Conservation (phyloP, 2,113 vertebrate species). For the Crotalus viridis region DNA sequence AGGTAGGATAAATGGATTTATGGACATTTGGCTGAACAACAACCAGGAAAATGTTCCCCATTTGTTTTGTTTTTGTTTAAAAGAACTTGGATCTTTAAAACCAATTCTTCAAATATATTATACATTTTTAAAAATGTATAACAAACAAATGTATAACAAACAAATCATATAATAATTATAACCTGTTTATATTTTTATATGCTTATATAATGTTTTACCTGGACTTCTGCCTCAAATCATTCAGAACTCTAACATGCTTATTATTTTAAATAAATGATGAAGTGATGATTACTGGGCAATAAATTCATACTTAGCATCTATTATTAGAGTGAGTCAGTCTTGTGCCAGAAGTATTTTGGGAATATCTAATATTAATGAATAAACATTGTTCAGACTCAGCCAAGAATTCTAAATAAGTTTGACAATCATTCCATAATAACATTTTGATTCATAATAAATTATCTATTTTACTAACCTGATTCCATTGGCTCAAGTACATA, state of each 20-base stretch:
- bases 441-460: conserved; percentile 56
- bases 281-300: conserved; percentile 51
- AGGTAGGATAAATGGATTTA: neutral
- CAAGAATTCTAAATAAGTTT: conserved; percentile 58
- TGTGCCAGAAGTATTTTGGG: conserved; percentile 62
- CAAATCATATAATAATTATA: conserved; percentile 28
- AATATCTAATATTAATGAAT: conserved; percentile 61
- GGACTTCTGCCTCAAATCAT: conserved; percentile 51
- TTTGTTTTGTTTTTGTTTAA: conserved; percentile 3
- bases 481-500: conserved; percentile 45
- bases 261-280: conserved; percentile 49
- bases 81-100: conserved; percentile 35
- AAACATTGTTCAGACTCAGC: conserved; percentile 46
- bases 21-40: neutral
- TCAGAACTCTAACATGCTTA: conserved; percentile 52
- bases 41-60: neutral
- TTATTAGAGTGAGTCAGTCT: conserved; percentile 52
- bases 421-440: conserved; percentile 54
- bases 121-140: neutral
- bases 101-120: conserved; percentile 39
- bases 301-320: conserved; percentile 60
- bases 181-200: conserved; percentile 24
- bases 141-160: conserved; percentile 41
- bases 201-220: conserved; percentile 49
- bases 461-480: conserved; percentile 47